phyloP scores from a whole-genome alignment of 2,888 invertebrate genomes.

The Seira musarum region DNA sequence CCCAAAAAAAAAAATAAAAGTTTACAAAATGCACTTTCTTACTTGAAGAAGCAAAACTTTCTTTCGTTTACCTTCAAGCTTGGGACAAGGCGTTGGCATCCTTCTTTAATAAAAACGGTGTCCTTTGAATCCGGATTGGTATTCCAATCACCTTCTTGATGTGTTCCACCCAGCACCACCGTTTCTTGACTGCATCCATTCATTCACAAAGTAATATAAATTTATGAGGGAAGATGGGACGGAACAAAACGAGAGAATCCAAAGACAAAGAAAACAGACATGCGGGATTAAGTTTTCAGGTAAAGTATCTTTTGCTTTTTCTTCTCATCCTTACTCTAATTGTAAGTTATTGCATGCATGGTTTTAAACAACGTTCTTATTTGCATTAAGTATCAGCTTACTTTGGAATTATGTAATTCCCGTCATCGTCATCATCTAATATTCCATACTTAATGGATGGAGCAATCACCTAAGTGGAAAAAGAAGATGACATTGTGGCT shows the following conservation, averaged over 20 bases:
- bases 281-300: too few species aligned
- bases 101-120: conserved; percentile 77
- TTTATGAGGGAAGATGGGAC: conserved; percentile 36
- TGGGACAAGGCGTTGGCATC: conserved; percentile 78
- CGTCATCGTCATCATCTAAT: conserved; percentile 76
- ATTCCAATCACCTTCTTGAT: conserved; percentile 79
- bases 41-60: conserved; percentile 23
- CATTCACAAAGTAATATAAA: conserved; percentile 42
- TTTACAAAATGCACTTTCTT: neutral
- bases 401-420: conserved; percentile 86
- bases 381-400: too few species aligned
- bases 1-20: too few species aligned
- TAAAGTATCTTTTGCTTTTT: too few species aligned
- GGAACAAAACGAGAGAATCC: too few species aligned
- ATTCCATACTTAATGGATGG: conserved; percentile 79
- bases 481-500: too few species aligned
- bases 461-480: conserved; percentile 76
- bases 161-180: conserved; percentile 84
- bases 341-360: too few species aligned
- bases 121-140: conserved; percentile 75
- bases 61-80: conserved; percentile 75
- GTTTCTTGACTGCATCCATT: conserved; percentile 75
- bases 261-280: too few species aligned
- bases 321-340: too few species aligned
- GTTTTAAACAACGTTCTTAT: too few species aligned